A percentile compares a stretch with the other conserved stretches of the same genome.
These are phyloP conservation scores for Phengaris arion DNA, from an alignment of 2,888 invertebrate genomes.

Conservation along the genomic window DNA sequence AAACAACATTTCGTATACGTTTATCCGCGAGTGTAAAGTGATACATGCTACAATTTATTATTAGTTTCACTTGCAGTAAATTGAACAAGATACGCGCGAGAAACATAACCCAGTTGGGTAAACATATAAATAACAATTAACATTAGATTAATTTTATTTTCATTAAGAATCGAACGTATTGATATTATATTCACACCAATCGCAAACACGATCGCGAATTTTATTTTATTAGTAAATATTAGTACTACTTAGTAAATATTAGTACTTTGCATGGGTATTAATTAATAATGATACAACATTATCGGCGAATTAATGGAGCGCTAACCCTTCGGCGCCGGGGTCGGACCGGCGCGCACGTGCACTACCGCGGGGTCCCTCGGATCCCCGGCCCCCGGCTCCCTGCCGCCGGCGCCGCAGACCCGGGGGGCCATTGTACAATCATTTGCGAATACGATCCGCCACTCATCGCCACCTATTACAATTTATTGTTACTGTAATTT, in stretches of 20 bases:
- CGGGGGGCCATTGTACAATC: neutral
- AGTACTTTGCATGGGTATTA: slow-evolving; percentile 14
- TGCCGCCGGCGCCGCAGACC: slow-evolving; percentile 3
- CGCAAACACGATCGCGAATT: neutral
- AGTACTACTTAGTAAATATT: neutral
- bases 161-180: no score
- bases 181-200: no score
- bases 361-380: neutral
- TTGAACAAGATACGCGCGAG: no score
- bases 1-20: no score
- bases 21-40: no score
- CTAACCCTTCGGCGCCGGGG: slow-evolving; percentile 62
- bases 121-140: no score
- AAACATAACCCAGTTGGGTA: no score
- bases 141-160: no score
- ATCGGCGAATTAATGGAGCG: slow-evolving; percentile 48
- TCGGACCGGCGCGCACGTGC: slow-evolving; percentile 69
- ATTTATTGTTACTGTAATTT: neutral
- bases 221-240: neutral
- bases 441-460: neutral
- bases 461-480: slow-evolving; percentile 22
- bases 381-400: slow-evolving; percentile 22
- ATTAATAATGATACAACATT: slow-evolving; percentile 32
- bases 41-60: no score
- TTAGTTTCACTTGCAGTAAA: no score